Percentiles rank a stretch among this genome's conserved stretches.
These are phyloP conservation scores for Dolichallabes microphthalmus DNA, from an alignment of 2,113 vertebrate genomes.

Conservation along the genomic window DNA sequence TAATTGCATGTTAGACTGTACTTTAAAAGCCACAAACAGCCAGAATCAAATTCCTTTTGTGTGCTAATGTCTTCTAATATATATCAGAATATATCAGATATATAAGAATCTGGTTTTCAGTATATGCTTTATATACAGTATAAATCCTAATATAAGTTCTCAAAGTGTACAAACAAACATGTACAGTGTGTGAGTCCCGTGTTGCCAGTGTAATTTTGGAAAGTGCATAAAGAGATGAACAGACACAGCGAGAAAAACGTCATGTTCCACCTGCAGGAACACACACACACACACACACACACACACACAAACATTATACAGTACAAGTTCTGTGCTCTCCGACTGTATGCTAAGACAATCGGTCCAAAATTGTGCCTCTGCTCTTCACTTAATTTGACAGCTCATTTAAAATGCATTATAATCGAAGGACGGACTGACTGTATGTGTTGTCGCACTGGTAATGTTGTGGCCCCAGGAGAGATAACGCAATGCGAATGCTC, in stretches of 20 bases:
- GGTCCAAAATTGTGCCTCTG: neutral
- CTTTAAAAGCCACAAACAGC: no score
- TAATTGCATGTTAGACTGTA: no score
- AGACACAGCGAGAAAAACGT: slow-evolving; percentile 42
- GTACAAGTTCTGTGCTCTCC: neutral
- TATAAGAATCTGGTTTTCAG: no score
- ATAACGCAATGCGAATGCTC: neutral
- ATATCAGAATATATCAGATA: no score
- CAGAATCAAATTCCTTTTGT: no score
- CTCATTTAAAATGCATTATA: neutral
- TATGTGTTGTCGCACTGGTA: neutral
- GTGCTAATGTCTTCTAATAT: no score
- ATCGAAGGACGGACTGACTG: neutral
- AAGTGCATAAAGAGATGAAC: slow-evolving; percentile 22
- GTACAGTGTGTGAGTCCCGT: neutral
- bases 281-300: slow-evolving; percentile 36
- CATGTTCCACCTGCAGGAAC: slow-evolving; percentile 51
- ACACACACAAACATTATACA: slow-evolving; percentile 3
- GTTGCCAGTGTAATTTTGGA: neutral
- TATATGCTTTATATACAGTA: neutral
- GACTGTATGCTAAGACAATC: neutral
- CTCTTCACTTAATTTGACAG: no score
- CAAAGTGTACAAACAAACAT: neutral
- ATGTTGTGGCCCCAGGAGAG: neutral
- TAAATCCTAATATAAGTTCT: neutral